Evolutionary conservation across 1,140 invertebrate genomes (phyloP), one percentile per base, ranked within the genome.

Genomic region (Campoletis sonorensis): DNA sequence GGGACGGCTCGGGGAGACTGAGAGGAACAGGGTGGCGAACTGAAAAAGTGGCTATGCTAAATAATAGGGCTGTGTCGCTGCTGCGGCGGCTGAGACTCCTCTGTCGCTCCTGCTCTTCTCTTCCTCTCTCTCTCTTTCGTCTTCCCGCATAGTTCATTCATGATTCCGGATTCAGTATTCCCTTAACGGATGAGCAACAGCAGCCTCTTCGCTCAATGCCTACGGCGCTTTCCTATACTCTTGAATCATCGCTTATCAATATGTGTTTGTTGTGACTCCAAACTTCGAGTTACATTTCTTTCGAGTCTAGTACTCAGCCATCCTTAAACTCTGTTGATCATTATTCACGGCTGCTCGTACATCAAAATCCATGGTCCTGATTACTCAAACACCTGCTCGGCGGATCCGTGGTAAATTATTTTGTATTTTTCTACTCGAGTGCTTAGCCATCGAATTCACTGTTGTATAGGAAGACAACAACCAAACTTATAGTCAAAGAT

Each of bases 1-100:
- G n/a, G 45, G 67, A 79, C 40, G 70, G 33, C 49, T 70, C 51
- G 27, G 27, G 45, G 72, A 45, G 76, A 10, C 40, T 45, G 81
- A 67, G 71, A 49, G 68, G 33, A 51, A 75, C 81, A 82, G 83
- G 81, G 71, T 70, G 71, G 70, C 40, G 58, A 80, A 78, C 77
- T 82, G 87, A 90, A 89, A 91, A 90, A 90, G 89, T 88, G 87
- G 88, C 90, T 91, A 92, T 90, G 89, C 89, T 88, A 91, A 92
- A 92, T 92, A 91, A 92, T 90, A 91, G 89, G 89, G 85, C 86
- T 86, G 76, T 71, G 79, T 40, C 67, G 79, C 49, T 73, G 49
- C 37, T 73, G 68, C 67, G 75, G 70, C 70, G 58, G 23, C 27
- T 18, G 5, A 64, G 51, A 33, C 79, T 78, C 70, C 81, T 82